phyloP scores from a whole-genome alignment of 1,140 invertebrate species.

The Pseudomyrmex sp. region DNA sequence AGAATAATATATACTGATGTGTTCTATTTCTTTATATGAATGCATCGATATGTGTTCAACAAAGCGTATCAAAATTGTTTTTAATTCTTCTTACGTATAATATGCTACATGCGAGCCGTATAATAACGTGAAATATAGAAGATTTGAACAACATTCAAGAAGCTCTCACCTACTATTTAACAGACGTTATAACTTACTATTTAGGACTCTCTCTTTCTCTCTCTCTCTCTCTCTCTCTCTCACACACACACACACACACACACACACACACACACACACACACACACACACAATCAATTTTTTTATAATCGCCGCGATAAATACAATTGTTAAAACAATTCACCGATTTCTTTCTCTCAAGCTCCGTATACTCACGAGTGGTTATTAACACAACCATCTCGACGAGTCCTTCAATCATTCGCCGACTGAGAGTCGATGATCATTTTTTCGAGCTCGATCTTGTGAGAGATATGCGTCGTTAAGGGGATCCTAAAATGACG shows the following conservation, averaged over 20 bases:
- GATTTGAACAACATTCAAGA: conserved; percentile 22
- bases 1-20: background rate
- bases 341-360: conserved; percentile 42
- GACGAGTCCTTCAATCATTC: conserved; percentile 40
- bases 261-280: background rate
- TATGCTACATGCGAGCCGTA: background rate
- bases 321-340: conserved; percentile 52
- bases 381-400: conserved; percentile 58
- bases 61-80: conserved; percentile 1
- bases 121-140: conserved; percentile 35
- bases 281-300: conserved; percentile 9
- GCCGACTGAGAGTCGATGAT: conserved; percentile 36
- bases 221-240: no score
- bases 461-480: conserved; percentile 71
- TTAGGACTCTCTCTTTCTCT: background rate
- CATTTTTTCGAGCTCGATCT: conserved; percentile 70
- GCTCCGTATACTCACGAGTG: background rate
- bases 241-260: background rate
- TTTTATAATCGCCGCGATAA: conserved; percentile 36
- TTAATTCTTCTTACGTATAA: background rate
- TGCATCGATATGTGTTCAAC: conserved; percentile 1
- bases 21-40: no score
- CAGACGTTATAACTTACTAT: background rate
- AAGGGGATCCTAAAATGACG: conserved; percentile 11
- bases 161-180: no score